A percentile compares a stretch with the other conserved stretches of the same genome.
Evolutionary conservation across 1,140 invertebrate species (phyloP).

Genomic region (Anoplolepis gracilipes): DNA sequence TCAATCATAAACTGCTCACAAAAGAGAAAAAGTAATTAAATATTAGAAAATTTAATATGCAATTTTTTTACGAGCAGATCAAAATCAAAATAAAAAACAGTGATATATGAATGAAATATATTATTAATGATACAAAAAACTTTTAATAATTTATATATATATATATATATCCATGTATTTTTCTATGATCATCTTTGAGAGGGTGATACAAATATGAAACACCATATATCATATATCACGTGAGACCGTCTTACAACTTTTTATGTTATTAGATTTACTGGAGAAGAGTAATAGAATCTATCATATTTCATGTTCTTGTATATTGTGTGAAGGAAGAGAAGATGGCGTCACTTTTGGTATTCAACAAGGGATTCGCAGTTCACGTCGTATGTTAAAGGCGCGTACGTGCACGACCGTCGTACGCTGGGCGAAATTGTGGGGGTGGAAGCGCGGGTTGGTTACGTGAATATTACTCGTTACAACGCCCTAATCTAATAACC

Average conservation of each 20-base stretch:
- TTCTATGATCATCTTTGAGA: not conserved
- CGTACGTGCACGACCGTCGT: conserved; percentile 21
- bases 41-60: not conserved
- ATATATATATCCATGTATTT: not conserved
- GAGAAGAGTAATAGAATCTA: conserved; percentile 7
- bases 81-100: not conserved
- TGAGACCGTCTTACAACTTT: not conserved
- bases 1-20: not conserved
- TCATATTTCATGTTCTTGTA: conserved; percentile 5
- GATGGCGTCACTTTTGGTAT: conserved; percentile 38
- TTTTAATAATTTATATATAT: not conserved
- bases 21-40: not conserved
- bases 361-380: conserved; percentile 44
- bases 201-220: not conserved
- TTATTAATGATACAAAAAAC: not conserved
- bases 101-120: not conserved
- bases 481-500: conserved; percentile 71
- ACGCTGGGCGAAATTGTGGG: not conserved
- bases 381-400: conserved; percentile 36
- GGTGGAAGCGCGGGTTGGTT: conserved; percentile 53
- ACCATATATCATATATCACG: too few relatives aligned
- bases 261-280: conserved; percentile 1
- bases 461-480: conserved; percentile 75
- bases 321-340: not conserved
- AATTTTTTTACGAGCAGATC: not conserved